These are phyloP conservation scores for Shinisaurus crocodilurus DNA, from an alignment of 2,113 vertebrate species.

Conservation along the genomic window DNA sequence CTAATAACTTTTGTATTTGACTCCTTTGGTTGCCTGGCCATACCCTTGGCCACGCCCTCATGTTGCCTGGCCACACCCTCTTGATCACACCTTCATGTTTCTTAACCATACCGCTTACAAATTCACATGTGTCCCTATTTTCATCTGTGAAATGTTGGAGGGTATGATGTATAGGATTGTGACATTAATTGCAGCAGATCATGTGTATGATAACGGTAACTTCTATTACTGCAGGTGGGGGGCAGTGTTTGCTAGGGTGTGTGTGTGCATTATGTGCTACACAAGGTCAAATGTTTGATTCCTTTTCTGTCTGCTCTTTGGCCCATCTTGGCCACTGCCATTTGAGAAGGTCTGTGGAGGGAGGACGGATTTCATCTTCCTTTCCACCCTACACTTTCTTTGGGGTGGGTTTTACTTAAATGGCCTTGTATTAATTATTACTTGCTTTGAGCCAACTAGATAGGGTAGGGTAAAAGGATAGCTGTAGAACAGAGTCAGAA, in stretches of 20 bases:
- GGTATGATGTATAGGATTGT: background rate
- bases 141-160: too few relatives aligned
- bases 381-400: background rate
- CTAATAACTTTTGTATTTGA: too few relatives aligned
- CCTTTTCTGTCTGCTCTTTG: background rate
- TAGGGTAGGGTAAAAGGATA: background rate
- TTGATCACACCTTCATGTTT: too few relatives aligned
- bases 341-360: background rate
- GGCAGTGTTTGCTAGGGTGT: too few relatives aligned
- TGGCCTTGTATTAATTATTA: background rate
- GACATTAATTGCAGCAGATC: background rate
- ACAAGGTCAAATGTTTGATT: too few relatives aligned
- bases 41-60: too few relatives aligned
- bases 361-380: background rate
- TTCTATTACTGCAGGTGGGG: background rate
- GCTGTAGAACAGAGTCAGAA: background rate
- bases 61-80: too few relatives aligned
- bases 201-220: background rate
- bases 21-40: too few relatives aligned
- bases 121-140: too few relatives aligned
- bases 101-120: too few relatives aligned
- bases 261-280: background rate
- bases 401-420: background rate
- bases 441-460: background rate
- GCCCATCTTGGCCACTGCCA: background rate